Base-by-base conservation (phyloP, 2,888 invertebrate genomes). In the Himalopsyche tibetana region DNA sequence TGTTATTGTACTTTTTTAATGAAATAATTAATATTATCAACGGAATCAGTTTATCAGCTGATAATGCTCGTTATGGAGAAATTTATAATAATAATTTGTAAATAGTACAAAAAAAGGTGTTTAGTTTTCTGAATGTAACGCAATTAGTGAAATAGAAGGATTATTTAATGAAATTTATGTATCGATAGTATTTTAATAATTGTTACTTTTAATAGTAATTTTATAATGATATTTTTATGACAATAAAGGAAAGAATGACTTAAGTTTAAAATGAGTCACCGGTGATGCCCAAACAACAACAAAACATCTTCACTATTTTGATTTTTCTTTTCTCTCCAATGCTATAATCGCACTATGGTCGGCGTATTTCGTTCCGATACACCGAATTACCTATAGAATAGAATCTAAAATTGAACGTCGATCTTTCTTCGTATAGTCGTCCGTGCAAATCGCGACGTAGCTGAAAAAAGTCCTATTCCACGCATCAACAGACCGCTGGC, bases 381-480 rank as follows among this genome's bases (percentile, higher is more conserved):
- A 45, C 45, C 45, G 45, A 80, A 80, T 80, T 80, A 80, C 19
- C n/a, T n/a, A 45, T 9, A 80, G 51, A 80, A 80, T 80, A 51
- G 80, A 80, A 74, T 38, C 74, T 36, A 74, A 74, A 36, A 80
- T 80, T 80, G 80, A 80, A 80, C 36, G 45, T 45, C 80, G n/a
- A 36, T 69, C 80, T 83, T 56, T 80, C 85, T 63, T 80, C 82
- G 85, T 79, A 79, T 15, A 55, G 80, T 63, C 83, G 63, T 80
- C 83, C 83, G 80, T 83, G 83, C 85, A 86, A 86, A 86, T 63
- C 83, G 85, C 83, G 80, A 80, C 42, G 45, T 11, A 42, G 28
- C 45, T 45, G 45, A 55, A 51, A 85, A 85, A 83, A 85, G 80
- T 45, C 42, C 15, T 82, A 9, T 69, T 85, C 82, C 85, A 85